Percentiles rank a stretch among this genome's conserved stretches.
Conservation (phyloP, 1,140 invertebrate species). For the Mycetomoellerius zeteki region DNA sequence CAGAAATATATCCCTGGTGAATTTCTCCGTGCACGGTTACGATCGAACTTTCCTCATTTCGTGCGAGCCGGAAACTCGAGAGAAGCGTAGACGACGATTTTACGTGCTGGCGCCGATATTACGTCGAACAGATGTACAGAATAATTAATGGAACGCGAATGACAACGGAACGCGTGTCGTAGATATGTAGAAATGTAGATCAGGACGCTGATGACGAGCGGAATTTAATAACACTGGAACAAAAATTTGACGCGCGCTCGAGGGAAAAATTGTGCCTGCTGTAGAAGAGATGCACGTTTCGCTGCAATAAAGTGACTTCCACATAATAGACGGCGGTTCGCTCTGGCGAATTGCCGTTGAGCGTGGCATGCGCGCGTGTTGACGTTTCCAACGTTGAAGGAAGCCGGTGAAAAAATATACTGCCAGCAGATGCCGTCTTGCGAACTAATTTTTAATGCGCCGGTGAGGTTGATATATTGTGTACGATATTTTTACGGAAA, state of each 20-base stretch:
- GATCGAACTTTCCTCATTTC: slow-evolving; percentile 41
- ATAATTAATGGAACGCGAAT: slow-evolving; percentile 14
- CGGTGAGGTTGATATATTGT: background rate
- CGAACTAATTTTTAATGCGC: slow-evolving; percentile 56
- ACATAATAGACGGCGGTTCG: slow-evolving; percentile 36
- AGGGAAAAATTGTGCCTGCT: slow-evolving; percentile 5
- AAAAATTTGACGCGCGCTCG: slow-evolving; percentile 33
- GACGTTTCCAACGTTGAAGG: slow-evolving; percentile 48
- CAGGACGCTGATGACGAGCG: slow-evolving; percentile 1
- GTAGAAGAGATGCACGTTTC: slow-evolving; percentile 30
- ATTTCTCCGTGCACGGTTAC: slow-evolving; percentile 18
- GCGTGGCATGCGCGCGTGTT: slow-evolving; percentile 28
- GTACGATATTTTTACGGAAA: background rate
- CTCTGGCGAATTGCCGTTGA: slow-evolving; percentile 39
- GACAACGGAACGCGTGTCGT: background rate
- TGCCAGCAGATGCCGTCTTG: slow-evolving; percentile 21
- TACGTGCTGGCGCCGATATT: background rate
- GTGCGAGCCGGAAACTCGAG: background rate
- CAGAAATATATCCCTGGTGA: slow-evolving; percentile 33
- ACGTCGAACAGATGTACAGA: background rate
- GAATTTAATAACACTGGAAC: slow-evolving; percentile 34
- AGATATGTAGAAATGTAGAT: background rate
- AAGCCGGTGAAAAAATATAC: slow-evolving; percentile 46
- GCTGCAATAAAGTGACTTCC: slow-evolving; percentile 45
- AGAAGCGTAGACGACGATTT: background rate